These are phyloP conservation scores for Yponomeuta plumbellus DNA, from an alignment of 2,888 invertebrate genomes.

Conservation along the genomic window DNA sequence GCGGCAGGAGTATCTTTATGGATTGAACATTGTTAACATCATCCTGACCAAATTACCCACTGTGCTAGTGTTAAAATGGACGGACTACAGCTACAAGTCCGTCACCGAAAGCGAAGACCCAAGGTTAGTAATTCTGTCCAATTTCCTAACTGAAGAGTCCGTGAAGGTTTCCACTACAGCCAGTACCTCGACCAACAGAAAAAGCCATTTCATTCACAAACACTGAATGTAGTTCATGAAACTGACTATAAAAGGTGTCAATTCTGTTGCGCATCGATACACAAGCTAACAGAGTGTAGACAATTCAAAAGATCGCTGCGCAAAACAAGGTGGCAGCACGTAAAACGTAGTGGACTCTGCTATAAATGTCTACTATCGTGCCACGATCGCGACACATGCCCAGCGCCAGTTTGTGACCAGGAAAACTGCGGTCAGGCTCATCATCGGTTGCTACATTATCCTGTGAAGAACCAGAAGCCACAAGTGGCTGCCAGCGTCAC, in stretches of 20 bases:
- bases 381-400: slow-evolving; percentile 22
- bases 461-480: neutral
- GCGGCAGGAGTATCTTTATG: slow-evolving; percentile 2
- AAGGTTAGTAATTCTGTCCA: slow-evolving; percentile 6
- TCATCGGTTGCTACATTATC: slow-evolving; percentile 23
- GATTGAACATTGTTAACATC: neutral
- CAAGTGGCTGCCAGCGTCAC: neutral
- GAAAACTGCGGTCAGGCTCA: slow-evolving; percentile 21
- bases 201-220: neutral
- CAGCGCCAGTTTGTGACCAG: slow-evolving; percentile 22
- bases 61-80: slow-evolving; percentile 9
- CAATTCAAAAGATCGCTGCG: slow-evolving; percentile 25
- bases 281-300: slow-evolving; percentile 24
- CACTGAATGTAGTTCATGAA: neutral
- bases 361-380: slow-evolving; percentile 24
- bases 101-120: neutral
- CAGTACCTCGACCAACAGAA: neutral
- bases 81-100: slow-evolving; percentile 8
- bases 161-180: slow-evolving; percentile 9
- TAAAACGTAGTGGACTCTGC: slow-evolving; percentile 22
- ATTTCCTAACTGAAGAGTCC: slow-evolving; percentile 1
- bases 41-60: slow-evolving; percentile 1
- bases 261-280: slow-evolving; percentile 21
- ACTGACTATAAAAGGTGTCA: slow-evolving; percentile 15
- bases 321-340: slow-evolving; percentile 23